Evolutionary conservation across 2,113 vertebrate genomes (phyloP), one percentile per base, ranked within the genome.

Genomic region (Archocentrus centrarchus): DNA sequence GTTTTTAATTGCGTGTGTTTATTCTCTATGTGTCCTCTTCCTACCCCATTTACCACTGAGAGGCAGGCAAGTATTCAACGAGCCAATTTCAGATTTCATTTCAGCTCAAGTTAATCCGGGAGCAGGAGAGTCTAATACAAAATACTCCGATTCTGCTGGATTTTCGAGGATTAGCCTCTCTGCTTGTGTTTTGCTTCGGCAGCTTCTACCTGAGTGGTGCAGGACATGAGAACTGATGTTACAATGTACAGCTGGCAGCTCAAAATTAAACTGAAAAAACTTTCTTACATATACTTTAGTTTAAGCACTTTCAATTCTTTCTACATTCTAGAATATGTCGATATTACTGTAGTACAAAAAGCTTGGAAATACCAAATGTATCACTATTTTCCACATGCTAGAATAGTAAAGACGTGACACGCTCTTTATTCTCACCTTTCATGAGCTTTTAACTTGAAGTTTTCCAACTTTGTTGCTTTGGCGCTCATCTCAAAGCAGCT

Each of bases 81-180:
- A 86, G 61, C 66, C 88, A 88, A 89, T 93, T 89, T 89, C 78
- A 89, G 79, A 86, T 85, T 88, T 90, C 68, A 92, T 86, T 89
- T 79, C 7, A 24, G 59, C 63, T 81, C 84, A 88, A 64, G 86
- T 85, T 63, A 88, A 88, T 84, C 84, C 63, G 27, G 77, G 41
- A 81, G 61, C 77, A 53, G 44, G 73, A 89, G 81, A 66, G 64
- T 79, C 27, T 3, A 61, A 85, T 57, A 77, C 68, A 86, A 81
- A 89, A 77, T 76, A 47, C 64, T 59, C 44, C 4, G 75, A 84
- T 77, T 86, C 76, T 35, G 66, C 68, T 35, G 87, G 81, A 88
- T 86, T 88, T 88, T 58, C 11, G 1, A 73, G 83, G 92, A 91
- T 91, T 86, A 88, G 73, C 61, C 60, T 78, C 76, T 82, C 14